Base-by-base conservation (phyloP, 2,797 vertebrate species). In the Chiloscyllium punctatum region DNA sequence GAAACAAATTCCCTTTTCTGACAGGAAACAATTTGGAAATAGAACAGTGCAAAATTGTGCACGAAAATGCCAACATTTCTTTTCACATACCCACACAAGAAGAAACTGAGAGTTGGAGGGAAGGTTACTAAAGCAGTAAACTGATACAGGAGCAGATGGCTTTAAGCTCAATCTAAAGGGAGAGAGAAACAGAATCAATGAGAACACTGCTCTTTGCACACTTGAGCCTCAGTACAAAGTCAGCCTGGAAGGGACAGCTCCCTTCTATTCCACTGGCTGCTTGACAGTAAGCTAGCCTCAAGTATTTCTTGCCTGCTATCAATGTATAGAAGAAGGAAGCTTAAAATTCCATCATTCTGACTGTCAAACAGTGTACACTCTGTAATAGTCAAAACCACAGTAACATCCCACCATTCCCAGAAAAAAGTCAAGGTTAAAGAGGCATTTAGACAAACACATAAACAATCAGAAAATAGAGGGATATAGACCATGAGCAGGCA, bases 11-110 rank as follows among this genome's bases (percentile, higher is more conserved):
- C 62, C 62, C 33, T 66, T 94, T 68, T 69, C 57, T 94, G 33
- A 69, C 62, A 94, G 68, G 91, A 94, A 71, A 90, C 57, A 90
- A n/a, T 91, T 57, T 91, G 88, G 23, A 91, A 57, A 69, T 94
- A 68, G 37, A 94, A 94, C 37, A 13, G n/a, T 37, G 68, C 66
- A 94, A 94, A 51, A 71, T 37, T 71, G 23, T 23, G 25, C 68
- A 68, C 90, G 42, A 94, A 94, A 94, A 94, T 42, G 69, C 92
- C 66, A 72, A 72, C 92, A 48, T 1, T 69, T 94, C 72, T 62
- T 18, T 57, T 66, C 57, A 62, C 87, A 90, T 53, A 62, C 53
- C 57, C 87, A 57, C 87, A 90, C 87, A 66, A 62, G 53, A 90
- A 57, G 30, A 16, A 62, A 90, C 87, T 90, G 53, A 15, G 30